Percentiles rank a stretch among this genome's conserved stretches.
Conservation (phyloP, 1,140 invertebrate species). For the Drosophila kepulauana region DNA sequence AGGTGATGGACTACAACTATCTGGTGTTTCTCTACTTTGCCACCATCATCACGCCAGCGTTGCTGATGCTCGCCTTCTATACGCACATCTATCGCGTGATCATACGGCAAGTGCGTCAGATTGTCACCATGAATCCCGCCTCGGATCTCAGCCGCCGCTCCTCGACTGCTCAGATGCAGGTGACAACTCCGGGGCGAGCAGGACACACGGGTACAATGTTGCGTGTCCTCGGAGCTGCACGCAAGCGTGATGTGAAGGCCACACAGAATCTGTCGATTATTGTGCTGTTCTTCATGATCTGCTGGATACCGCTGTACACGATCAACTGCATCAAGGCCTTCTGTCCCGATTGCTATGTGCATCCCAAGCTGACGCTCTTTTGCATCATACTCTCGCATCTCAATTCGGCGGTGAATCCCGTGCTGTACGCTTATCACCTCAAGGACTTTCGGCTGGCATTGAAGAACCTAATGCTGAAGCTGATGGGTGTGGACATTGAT, state of each 20-base stretch:
- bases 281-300: slow-evolving; percentile 95
- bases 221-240: slow-evolving; percentile 91
- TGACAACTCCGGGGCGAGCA: slow-evolving; percentile 46
- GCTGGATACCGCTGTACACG: slow-evolving; percentile 96
- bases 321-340: slow-evolving; percentile 95
- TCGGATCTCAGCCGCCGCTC: slow-evolving; percentile 79
- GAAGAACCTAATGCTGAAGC: slow-evolving; percentile 87
- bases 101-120: slow-evolving; percentile 89
- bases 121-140: slow-evolving; percentile 82
- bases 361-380: slow-evolving; percentile 89
- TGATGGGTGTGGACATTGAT: slow-evolving; percentile 86
- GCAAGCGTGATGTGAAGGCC: slow-evolving; percentile 95
- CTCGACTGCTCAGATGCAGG: slow-evolving; percentile 75
- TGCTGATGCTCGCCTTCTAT: slow-evolving; percentile 94
- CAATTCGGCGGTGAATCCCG: slow-evolving; percentile 95
- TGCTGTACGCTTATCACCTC: slow-evolving; percentile 95
- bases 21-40: slow-evolving; percentile 95
- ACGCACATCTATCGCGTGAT: slow-evolving; percentile 95
- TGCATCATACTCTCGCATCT: slow-evolving; percentile 95
- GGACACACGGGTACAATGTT: slow-evolving; percentile 87
- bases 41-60: slow-evolving; percentile 94
- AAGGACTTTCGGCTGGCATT: slow-evolving; percentile 93
- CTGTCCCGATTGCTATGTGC: slow-evolving; percentile 89
- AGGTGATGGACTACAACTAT: slow-evolving; percentile 95
- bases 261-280: slow-evolving; percentile 96